Evolutionary conservation across 2,797 vertebrate species (phyloP).

Genomic region (Jordanella pulchra): DNA sequence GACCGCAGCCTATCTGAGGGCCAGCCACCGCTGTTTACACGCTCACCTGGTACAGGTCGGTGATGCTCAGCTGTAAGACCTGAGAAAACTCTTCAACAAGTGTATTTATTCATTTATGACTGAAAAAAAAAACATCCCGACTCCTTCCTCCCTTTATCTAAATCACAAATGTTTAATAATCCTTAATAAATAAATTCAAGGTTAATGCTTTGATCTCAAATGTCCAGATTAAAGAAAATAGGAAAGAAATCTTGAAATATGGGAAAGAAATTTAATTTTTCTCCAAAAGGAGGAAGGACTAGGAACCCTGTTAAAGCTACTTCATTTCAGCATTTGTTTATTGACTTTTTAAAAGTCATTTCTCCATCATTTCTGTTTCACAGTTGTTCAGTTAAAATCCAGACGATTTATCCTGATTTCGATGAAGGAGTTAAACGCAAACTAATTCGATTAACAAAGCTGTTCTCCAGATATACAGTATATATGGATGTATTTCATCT

Average conservation of each 20-base stretch:
- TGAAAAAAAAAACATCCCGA: no score
- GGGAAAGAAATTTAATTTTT: background rate
- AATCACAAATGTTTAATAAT: background rate
- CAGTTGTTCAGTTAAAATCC: background rate
- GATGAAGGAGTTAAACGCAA: background rate
- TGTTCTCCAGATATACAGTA: background rate
- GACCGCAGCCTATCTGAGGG: constrained; percentile 81
- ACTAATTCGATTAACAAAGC: background rate
- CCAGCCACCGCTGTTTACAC: constrained; percentile 85
- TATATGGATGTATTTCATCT: background rate
- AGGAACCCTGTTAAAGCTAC: background rate
- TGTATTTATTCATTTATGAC: background rate
- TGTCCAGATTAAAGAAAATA: background rate
- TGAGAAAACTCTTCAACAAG: no score
- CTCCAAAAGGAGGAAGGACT: background rate
- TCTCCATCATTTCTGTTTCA: background rate
- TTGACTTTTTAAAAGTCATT: background rate
- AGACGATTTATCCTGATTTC: background rate
- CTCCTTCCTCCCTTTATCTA: no score
- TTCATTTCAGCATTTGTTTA: background rate
- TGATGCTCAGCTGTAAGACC: constrained; percentile 4
- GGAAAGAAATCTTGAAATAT: background rate
- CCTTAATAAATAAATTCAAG: background rate
- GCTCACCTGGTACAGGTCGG: constrained; percentile 84
- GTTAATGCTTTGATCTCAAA: background rate